phyloP scores from a whole-genome alignment of 2,797 vertebrate species.

The Ceryle rudis region DNA sequence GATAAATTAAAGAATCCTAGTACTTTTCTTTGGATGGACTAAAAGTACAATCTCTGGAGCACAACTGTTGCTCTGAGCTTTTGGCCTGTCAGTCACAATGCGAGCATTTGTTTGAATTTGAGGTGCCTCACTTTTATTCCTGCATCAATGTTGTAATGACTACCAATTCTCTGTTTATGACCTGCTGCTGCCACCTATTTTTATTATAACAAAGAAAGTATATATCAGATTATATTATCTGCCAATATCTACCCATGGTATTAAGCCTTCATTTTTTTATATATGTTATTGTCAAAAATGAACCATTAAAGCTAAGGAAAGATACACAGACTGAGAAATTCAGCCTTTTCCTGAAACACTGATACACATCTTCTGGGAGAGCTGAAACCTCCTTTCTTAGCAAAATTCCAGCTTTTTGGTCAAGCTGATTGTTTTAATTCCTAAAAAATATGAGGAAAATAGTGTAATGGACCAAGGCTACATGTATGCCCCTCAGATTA shows the following conservation, averaged over 20 bases:
- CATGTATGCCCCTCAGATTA: background rate
- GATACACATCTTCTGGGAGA: background rate
- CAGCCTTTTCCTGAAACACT: background rate
- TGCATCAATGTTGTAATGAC: background rate
- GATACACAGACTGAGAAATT: background rate
- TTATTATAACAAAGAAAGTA: background rate
- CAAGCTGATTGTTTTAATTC: background rate
- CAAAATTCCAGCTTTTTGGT: background rate
- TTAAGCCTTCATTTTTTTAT: background rate
- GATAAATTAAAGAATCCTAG: background rate
- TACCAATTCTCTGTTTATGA: background rate
- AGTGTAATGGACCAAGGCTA: background rate
- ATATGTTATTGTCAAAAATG: background rate
- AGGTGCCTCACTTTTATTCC: background rate
- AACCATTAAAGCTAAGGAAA: background rate
- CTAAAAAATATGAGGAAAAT: background rate
- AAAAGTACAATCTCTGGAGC: background rate
- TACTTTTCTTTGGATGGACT: background rate
- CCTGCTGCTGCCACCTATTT: constrained; percentile 4
- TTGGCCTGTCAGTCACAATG: background rate
- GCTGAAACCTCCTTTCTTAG: background rate
- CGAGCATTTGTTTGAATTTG: fast-evolving
- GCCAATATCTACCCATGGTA: background rate
- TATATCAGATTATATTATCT: background rate
- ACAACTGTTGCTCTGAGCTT: background rate